These are phyloP conservation scores for Hypomecis atomaria DNA, from an alignment of 2,888 invertebrate genomes.

Conservation along the genomic window DNA sequence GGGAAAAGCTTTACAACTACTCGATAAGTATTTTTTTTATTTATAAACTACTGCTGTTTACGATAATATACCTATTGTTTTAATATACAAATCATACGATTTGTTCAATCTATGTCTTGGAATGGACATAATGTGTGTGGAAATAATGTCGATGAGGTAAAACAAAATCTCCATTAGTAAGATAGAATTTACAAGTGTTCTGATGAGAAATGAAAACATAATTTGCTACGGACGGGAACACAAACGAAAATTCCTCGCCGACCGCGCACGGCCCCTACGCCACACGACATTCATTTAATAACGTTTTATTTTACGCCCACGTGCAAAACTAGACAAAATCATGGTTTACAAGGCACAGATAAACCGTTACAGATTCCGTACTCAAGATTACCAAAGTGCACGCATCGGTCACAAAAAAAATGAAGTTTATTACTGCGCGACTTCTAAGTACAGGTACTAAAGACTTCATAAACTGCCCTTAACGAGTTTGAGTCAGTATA, in stretches of 20 bases:
- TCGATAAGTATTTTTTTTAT: constrained; percentile 54
- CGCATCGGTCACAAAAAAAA: too few relatives aligned
- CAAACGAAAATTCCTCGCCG: constrained; percentile 59
- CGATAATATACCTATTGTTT: constrained; percentile 43
- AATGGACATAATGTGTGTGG: constrained; percentile 60
- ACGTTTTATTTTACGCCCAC: constrained; percentile 11
- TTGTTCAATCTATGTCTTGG: constrained; percentile 67
- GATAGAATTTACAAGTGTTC: constrained; percentile 57
- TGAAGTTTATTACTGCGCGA: not conserved
- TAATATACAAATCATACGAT: constrained; percentile 62
- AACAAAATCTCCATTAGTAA: constrained; percentile 35
- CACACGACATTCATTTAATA: constrained; percentile 41
- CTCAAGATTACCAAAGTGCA: too few relatives aligned
- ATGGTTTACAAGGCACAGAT: constrained; percentile 33
- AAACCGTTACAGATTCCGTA: too few relatives aligned
- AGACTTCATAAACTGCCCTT: too few relatives aligned
- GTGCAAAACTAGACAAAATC: constrained; percentile 15
- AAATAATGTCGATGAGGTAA: constrained; percentile 39
- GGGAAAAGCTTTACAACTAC: constrained; percentile 68
- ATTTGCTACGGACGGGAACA: constrained; percentile 82
- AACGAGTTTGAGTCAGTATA: too few relatives aligned
- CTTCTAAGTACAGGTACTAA: not conserved
- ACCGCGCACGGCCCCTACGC: constrained; percentile 61
- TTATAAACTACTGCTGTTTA: constrained; percentile 65
- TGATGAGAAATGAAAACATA: constrained; percentile 60